Evolutionary conservation across 1,140 invertebrate genomes (phyloP).

Genomic region (Pseudomyrmex concolor): DNA sequence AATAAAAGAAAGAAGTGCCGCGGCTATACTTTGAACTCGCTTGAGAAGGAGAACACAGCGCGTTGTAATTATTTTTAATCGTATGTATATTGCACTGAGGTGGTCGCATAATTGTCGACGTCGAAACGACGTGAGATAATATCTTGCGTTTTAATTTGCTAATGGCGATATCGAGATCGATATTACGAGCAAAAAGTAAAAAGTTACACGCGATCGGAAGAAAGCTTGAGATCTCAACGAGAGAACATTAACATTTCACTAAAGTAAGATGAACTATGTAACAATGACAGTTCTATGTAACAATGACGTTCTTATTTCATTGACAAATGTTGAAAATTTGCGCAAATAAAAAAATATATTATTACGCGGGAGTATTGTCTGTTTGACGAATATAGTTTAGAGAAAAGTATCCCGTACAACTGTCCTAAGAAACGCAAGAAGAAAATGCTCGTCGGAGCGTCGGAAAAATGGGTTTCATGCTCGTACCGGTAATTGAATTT

Average conservation of each 20-base stretch:
- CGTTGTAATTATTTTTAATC: constrained; percentile 43
- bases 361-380: not conserved
- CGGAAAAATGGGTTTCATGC: constrained; percentile 68
- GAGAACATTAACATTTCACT: not conserved
- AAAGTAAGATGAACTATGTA: not conserved
- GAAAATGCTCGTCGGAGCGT: constrained; percentile 39
- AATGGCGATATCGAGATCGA: not conserved
- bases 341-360: not conserved
- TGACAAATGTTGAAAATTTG: not conserved
- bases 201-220: not conserved
- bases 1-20: constrained; percentile 8
- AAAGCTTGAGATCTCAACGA: not conserved
- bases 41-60: constrained; percentile 29
- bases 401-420: not conserved
- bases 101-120: constrained; percentile 23
- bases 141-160: not conserved
- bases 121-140: constrained; percentile 20
- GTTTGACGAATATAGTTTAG: not conserved
- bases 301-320: no score
- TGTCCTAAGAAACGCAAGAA: constrained; percentile 30
- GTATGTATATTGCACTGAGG: not conserved
- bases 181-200: not conserved
- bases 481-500: constrained; percentile 74
- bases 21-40: constrained; percentile 46
- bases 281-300: not conserved